Evolutionary conservation across 2,113 vertebrate genomes (phyloP).

Genomic region (Enhydra lutris): DNA sequence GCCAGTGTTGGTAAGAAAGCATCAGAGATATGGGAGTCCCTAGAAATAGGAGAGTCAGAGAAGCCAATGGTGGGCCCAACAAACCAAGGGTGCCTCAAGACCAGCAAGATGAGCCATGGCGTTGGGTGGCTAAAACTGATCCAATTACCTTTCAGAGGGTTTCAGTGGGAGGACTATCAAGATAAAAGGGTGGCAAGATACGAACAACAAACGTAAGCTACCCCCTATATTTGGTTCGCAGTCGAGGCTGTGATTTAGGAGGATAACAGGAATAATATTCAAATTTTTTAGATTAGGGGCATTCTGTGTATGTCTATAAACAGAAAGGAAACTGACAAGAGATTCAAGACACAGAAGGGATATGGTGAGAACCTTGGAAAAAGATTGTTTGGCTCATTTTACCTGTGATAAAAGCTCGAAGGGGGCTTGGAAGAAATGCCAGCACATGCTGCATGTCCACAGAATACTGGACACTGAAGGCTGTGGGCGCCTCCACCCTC

Average conservation of each 20-base stretch:
- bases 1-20: neutral
- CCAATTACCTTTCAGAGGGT: neutral
- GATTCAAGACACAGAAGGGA: neutral
- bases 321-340: neutral
- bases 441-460: neutral
- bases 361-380: neutral
- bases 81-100: neutral
- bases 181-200: neutral
- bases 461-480: rapidly evolving
- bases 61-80: neutral
- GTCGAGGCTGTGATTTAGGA: neutral
- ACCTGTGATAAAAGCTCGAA: neutral
- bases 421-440: neutral
- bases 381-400: neutral
- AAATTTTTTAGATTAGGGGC: neutral
- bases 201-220: neutral
- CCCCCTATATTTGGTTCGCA: rapidly evolving
- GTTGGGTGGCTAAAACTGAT: neutral
- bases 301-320: neutral
- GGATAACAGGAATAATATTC: neutral
- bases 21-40: neutral
- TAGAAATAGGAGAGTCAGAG: neutral
- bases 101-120: neutral
- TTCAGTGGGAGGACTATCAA: neutral
- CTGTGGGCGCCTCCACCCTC: neutral